Evolutionary conservation across 2,113 vertebrate genomes (phyloP).

Genomic region (Laterallus jamaicensis): DNA sequence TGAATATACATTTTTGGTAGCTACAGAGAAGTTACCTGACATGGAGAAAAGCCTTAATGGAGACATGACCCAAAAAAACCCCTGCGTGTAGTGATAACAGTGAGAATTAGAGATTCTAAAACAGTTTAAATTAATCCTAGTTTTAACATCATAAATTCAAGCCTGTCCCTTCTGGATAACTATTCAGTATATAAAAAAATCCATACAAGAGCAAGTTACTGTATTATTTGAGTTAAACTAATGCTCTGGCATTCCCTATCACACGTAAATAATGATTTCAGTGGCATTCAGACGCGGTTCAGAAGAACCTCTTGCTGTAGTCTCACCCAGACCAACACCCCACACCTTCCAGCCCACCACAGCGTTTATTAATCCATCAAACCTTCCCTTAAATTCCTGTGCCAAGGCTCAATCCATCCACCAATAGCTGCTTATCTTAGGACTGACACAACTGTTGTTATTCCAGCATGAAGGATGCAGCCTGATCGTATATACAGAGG

Average conservation of each 20-base stretch:
- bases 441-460: neutral
- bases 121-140: constrained; percentile 26
- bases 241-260: neutral
- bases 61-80: neutral
- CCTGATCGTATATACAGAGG: neutral
- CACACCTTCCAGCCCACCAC: neutral
- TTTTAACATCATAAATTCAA: constrained; percentile 39
- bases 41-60: too few relatives aligned
- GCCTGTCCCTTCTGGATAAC: constrained; percentile 6
- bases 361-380: neutral
- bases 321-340: neutral
- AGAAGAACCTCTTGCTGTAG: neutral
- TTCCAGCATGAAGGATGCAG: neutral
- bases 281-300: accelerated
- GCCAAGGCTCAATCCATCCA: neutral
- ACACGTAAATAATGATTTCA: neutral
- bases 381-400: neutral
- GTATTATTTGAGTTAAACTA: neutral
- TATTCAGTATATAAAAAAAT: constrained; percentile 29
- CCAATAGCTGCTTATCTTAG: neutral
- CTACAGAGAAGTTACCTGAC: too few relatives aligned
- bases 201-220: neutral
- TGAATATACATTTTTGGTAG: neutral
- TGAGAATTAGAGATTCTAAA: constrained; percentile 12
- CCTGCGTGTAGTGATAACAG: neutral